A percentile compares a stretch with the other conserved stretches of the same genome.
These are phyloP conservation scores for Eleutherodactylus coqui DNA, from an alignment of 2,797 vertebrate genomes.

Conservation along the genomic window DNA sequence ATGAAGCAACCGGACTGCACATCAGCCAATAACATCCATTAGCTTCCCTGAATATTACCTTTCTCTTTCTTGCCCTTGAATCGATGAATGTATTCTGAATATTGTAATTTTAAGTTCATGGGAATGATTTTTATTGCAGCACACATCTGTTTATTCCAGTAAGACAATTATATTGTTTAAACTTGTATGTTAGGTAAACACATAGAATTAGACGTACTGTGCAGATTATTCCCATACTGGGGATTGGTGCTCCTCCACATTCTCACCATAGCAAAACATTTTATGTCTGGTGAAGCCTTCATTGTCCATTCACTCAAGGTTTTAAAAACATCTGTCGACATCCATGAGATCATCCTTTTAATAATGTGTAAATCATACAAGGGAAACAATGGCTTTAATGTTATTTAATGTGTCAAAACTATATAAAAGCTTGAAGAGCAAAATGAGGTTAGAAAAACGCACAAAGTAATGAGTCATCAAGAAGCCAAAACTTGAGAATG, in stretches of 20 bases:
- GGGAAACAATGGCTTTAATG: conserved; percentile 30
- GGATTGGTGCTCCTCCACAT: not conserved
- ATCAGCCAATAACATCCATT: too few species aligned
- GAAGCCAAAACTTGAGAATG: conserved; percentile 6
- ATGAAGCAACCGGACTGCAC: too few species aligned
- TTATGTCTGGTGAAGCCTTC: not conserved
- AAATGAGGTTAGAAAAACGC: conserved; percentile 47
- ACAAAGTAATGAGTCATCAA: conserved; percentile 49
- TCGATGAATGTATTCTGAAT: not conserved
- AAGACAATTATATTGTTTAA: conserved; percentile 3
- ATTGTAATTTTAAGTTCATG: not conserved
- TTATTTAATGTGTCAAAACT: conserved; percentile 35
- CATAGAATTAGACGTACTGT: not conserved
- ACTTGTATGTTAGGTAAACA: not conserved
- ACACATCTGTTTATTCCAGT: not conserved
- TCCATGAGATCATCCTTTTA: conserved; percentile 35
- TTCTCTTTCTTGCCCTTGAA: not conserved
- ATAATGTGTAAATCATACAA: conserved; percentile 23
- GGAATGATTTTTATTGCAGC: not conserved
- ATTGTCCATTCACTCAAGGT: not conserved
- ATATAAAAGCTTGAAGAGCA: not conserved
- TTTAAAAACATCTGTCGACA: conserved; percentile 39
- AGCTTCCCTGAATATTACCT: too few species aligned
- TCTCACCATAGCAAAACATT: not conserved
- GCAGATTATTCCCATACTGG: not conserved